Conservation (phyloP, 2,888 invertebrate genomes). For the Rhyacophila evoluta region DNA sequence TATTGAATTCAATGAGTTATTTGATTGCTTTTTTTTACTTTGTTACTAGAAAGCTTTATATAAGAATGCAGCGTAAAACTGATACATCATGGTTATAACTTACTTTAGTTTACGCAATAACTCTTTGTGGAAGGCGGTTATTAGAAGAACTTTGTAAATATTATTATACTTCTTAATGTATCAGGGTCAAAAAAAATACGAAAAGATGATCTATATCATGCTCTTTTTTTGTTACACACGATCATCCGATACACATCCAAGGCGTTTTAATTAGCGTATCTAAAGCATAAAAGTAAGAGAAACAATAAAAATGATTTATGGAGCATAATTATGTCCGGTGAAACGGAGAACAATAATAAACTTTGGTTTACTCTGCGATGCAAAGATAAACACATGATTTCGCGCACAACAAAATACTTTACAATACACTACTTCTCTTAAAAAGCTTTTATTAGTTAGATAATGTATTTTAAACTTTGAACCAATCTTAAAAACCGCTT, state of each 20-base stretch:
- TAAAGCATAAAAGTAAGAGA: not conserved
- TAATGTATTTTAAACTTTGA: too few relatives aligned
- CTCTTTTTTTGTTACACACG: slow-evolving; percentile 3
- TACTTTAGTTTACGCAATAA: too few relatives aligned
- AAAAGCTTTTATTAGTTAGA: too few relatives aligned
- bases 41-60: too few relatives aligned
- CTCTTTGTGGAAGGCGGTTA: not conserved
- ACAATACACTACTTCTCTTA: not conserved
- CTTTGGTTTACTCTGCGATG: slow-evolving; percentile 3
- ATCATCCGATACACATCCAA: slow-evolving; percentile 12
- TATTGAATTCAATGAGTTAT: too few relatives aligned
- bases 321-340: slow-evolving; percentile 12
- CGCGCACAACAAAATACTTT: not conserved
- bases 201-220: slow-evolving; percentile 5
- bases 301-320: slow-evolving; percentile 19
- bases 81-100: too few relatives aligned
- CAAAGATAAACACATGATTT: slow-evolving; percentile 22
- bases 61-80: too few relatives aligned
- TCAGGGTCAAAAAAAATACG: not conserved
- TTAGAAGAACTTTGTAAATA: not conserved
- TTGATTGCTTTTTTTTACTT: too few relatives aligned
- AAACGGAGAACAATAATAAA: not conserved
- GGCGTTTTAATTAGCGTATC: slow-evolving; percentile 24
- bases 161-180: not conserved
- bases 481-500: too few relatives aligned